Conservation (phyloP, 1,140 invertebrate genomes). For the Nautilus pompilius region DNA sequence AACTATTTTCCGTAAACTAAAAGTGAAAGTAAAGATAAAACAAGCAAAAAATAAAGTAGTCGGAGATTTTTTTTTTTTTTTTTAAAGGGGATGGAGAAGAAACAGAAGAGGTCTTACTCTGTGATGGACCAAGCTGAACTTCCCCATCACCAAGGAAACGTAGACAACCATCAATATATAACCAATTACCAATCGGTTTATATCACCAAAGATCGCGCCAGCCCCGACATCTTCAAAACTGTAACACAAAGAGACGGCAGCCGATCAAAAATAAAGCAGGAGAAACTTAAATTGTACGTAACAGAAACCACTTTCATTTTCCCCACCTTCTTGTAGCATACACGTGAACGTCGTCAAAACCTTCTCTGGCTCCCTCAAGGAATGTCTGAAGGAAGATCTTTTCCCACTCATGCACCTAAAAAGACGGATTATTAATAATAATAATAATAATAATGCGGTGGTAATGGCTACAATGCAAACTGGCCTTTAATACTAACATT, state of each 20-base stretch:
- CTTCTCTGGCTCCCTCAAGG: background rate
- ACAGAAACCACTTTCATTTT: background rate
- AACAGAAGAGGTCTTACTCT: too few relatives aligned
- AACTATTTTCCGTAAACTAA: too few relatives aligned
- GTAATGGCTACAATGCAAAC: too few relatives aligned
- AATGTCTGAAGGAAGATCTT: background rate
- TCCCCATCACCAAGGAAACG: constrained; percentile 70
- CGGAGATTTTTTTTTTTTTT: too few relatives aligned
- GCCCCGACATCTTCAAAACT: constrained; percentile 50
- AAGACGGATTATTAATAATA: background rate
- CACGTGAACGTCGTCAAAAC: constrained; percentile 22
- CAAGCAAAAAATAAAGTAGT: too few relatives aligned
- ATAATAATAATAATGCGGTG: too few relatives aligned
- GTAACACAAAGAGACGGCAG: constrained; percentile 6
- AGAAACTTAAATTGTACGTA: background rate
- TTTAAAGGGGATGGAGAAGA: too few relatives aligned
- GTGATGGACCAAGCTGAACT: constrained; percentile 72
- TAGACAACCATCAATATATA: constrained; percentile 72
- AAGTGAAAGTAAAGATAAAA: too few relatives aligned
- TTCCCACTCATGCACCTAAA: background rate
- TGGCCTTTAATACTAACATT: too few relatives aligned
- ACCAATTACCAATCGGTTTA: constrained; percentile 68
- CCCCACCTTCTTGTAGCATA: constrained; percentile 42
- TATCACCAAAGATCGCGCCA: constrained; percentile 66
- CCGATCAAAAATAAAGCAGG: background rate